Conservation (phyloP, 2,888 invertebrate species). For the Macrosiphum euphorbiae region DNA sequence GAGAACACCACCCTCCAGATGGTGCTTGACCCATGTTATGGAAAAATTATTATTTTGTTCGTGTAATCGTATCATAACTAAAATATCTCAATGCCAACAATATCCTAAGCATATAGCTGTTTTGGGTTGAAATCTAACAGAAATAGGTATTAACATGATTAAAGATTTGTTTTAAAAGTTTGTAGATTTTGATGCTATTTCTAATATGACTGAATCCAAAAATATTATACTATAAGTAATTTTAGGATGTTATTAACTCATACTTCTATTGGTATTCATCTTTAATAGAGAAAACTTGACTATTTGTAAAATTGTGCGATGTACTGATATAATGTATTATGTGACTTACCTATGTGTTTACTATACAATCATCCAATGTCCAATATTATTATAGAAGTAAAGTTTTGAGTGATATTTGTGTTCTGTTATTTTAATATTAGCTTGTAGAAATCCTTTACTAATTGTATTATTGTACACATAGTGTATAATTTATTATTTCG, state of each 20-base stretch:
- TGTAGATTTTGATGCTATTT: not conserved
- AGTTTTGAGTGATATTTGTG: not conserved
- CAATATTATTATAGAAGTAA: not conserved
- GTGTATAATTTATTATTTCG: not conserved
- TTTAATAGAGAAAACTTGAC: not conserved
- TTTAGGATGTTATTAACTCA: not conserved
- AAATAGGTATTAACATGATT: too few relatives aligned
- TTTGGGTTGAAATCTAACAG: not conserved
- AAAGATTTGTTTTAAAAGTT: not conserved
- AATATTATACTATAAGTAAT: not conserved
- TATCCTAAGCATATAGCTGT: not conserved
- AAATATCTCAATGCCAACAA: not conserved
- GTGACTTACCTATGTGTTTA: not conserved
- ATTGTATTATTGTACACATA: not conserved
- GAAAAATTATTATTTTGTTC: conserved; percentile 53
- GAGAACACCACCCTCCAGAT: conserved; percentile 41
- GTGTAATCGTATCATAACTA: conserved; percentile 19
- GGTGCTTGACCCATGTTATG: conserved; percentile 57
- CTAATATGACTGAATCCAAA: not conserved
- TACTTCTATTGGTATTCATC: not conserved
- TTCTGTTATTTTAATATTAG: not conserved
- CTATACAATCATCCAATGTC: not conserved
- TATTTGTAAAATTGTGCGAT: not conserved
- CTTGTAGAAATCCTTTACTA: not conserved
- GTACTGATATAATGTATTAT: not conserved